These are phyloP conservation scores for Sander vitreus DNA, from an alignment of 2,113 vertebrate genomes.

Conservation along the genomic window DNA sequence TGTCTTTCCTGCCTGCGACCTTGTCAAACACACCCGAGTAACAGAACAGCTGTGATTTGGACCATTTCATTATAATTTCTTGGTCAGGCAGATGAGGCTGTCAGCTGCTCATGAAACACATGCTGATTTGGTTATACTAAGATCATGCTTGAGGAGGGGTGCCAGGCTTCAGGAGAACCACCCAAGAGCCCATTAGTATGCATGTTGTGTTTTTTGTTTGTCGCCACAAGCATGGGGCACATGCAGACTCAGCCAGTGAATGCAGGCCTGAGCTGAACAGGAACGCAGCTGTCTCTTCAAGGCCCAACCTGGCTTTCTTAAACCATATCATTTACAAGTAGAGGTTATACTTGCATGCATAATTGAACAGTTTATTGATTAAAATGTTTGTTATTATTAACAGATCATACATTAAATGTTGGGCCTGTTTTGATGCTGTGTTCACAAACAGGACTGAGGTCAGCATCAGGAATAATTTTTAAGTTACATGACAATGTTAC, in stretches of 20 bases:
- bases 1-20: conserved; percentile 5
- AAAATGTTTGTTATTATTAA: background rate
- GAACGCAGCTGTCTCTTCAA: conserved; percentile 46
- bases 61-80: conserved; percentile 29
- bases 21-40: background rate
- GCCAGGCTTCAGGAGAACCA: conserved; percentile 40
- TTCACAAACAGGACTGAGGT: background rate
- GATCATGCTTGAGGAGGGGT: conserved; percentile 54
- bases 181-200: conserved; percentile 65
- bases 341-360: background rate
- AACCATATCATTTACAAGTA: background rate
- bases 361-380: background rate
- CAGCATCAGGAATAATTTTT: background rate
- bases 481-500: background rate
- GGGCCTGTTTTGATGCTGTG: background rate
- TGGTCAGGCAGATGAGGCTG: conserved; percentile 12
- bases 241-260: conserved; percentile 33
- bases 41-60: conserved; percentile 7
- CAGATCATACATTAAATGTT: background rate
- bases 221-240: conserved; percentile 29
- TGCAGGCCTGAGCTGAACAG: conserved; percentile 26
- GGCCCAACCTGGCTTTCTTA: background rate
- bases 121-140: conserved; percentile 57
- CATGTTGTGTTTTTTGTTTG: conserved; percentile 59
- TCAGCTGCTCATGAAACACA: conserved; percentile 45